These are phyloP conservation scores for Gadopsis bispinosus DNA, from an alignment of 2,797 vertebrate genomes.

Conservation along the genomic window DNA sequence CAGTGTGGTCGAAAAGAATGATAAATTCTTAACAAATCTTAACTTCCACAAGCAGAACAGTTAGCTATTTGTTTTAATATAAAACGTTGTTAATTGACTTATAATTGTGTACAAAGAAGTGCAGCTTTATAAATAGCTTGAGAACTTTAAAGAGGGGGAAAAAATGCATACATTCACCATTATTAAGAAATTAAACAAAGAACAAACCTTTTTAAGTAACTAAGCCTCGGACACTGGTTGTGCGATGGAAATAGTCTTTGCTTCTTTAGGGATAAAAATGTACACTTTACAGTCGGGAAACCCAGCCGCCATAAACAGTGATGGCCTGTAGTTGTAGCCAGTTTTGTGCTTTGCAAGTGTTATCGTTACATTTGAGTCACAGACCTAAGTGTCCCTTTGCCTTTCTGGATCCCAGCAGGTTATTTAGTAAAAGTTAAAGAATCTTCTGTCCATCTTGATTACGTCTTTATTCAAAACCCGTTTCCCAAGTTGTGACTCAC, in stretches of 20 bases:
- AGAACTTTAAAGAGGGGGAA: slow-evolving; percentile 20
- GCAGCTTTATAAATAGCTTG: slow-evolving; percentile 50
- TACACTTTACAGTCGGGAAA: not conserved
- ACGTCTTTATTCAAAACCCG: not conserved
- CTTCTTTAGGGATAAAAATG: not conserved
- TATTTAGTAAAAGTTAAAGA: not conserved
- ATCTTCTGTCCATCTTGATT: not conserved
- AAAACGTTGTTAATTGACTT: slow-evolving; percentile 76
- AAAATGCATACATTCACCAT: slow-evolving; percentile 27
- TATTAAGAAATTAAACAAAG: not conserved
- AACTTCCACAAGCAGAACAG: slow-evolving; percentile 49
- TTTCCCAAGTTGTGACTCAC: not conserved
- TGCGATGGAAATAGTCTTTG: not conserved
- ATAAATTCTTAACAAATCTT: slow-evolving; percentile 6
- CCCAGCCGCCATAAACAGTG: not conserved
- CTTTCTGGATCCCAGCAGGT: no score
- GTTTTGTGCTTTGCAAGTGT: slow-evolving; percentile 2
- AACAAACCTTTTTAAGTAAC: not conserved
- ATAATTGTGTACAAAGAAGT: slow-evolving; percentile 47
- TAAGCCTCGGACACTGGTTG: not conserved
- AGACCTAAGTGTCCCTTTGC: not conserved
- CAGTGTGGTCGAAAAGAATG: slow-evolving; percentile 19
- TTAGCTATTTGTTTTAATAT: slow-evolving; percentile 83
- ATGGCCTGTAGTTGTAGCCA: not conserved
- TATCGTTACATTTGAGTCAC: not conserved